Evolutionary conservation across 1,140 invertebrate genomes (phyloP), one percentile per base, ranked within the genome.

Genomic region (Formica selysi): DNA sequence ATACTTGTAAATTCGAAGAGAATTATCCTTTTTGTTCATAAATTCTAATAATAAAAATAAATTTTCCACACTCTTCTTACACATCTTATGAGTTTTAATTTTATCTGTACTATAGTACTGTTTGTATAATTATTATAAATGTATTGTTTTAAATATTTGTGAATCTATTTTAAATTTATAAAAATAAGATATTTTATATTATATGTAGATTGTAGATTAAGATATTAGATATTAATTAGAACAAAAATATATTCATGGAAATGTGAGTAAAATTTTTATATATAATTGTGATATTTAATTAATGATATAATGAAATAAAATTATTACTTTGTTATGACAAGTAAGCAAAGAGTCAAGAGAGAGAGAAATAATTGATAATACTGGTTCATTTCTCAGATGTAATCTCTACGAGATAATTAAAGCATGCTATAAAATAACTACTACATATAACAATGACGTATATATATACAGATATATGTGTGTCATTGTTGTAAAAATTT

Each of bases 101-200:
- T 61, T 62, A 62, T 62, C 2, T 44, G 10, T 62, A 51, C 5
- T n/a, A 10, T 29, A 16, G 16, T 38, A 41, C 19, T 41, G n/a
- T 36, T 76, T 16, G 7, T 29, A 10, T 44, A 62, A 29, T 19
- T 41, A 61, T 29, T 10, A 41, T 11, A 62, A 62, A 62, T 62
- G 6, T 61, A 62, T 76, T 44, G 5, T n/a, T 44, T 13, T 26
- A 38, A 62, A 41, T 62, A 29, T 10, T 16, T 62, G 8, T 29
- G 22, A 10, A 59, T 41, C 7, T 11, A 62, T 16, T 41, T 76
- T n/a, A 41, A 62, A n/a, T n/a, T 44, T 62, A n/a, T 29, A 62
- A 76, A 76, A 76, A n/a, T 76, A 29, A 41, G 1, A 76, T 76
- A 76, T 62, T 76, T 44, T 76, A 13, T n/a, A 41, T 61, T 76